Evolutionary conservation across 2,113 vertebrate species (phyloP).

Genomic region (Gadus macrocephalus): DNA sequence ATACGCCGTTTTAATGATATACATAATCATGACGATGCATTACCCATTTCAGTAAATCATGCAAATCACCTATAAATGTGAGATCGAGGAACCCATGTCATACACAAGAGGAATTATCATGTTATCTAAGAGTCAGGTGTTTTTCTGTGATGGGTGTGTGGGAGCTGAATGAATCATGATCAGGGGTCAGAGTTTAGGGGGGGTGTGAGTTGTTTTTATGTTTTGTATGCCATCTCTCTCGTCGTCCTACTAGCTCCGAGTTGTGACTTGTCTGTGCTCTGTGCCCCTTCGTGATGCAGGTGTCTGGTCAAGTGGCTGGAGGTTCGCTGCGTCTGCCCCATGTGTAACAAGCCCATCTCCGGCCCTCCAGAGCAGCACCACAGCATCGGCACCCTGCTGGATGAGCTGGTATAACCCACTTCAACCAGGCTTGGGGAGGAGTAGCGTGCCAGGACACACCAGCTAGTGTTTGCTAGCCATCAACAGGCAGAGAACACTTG

Average conservation of each 20-base stretch:
- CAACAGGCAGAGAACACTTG: conserved; percentile 21
- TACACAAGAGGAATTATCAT: too few species aligned
- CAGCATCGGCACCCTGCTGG: conserved; percentile 67
- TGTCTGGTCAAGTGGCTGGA: conserved; percentile 76
- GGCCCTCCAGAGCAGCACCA: conserved; percentile 66
- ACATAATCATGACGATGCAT: too few species aligned
- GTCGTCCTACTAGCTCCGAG: background rate
- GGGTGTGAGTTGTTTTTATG: too few species aligned
- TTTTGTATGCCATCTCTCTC: too few species aligned
- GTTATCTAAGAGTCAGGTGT: too few species aligned
- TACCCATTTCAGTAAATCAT: too few species aligned
- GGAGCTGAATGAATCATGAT: too few species aligned
- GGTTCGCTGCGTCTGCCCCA: conserved; percentile 73
- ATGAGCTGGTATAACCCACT: conserved; percentile 62
- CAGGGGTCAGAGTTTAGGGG: too few species aligned
- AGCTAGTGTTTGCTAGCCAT: conserved; percentile 36
- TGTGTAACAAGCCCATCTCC: conserved; percentile 73
- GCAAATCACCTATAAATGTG: too few species aligned
- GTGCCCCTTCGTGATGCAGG: conserved; percentile 35
- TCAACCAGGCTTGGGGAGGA: conserved; percentile 11
- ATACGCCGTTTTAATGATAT: too few species aligned
- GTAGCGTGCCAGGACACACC: background rate
- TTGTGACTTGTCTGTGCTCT: background rate
- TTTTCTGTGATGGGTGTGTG: too few species aligned
- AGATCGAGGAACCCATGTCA: too few species aligned